Percentiles rank a stretch among this genome's conserved stretches.
Conservation (phyloP, 2,797 vertebrate species). For the Sebastes steindachneri region DNA sequence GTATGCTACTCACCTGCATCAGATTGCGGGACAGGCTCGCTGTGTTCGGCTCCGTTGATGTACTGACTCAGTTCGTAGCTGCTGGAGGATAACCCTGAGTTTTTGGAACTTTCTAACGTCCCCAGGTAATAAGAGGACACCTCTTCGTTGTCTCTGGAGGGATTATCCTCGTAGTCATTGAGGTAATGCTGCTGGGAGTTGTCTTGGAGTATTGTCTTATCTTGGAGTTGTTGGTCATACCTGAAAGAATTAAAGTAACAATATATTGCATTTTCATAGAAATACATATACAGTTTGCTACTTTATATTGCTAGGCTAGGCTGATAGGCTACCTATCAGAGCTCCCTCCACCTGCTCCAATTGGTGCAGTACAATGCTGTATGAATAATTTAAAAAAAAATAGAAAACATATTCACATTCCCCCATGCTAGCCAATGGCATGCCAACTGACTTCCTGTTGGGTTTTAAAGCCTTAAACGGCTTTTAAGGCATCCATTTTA, state of each 20-base stretch:
- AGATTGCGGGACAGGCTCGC: not conserved
- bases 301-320: not conserved
- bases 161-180: slow-evolving; percentile 34
- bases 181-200: slow-evolving; percentile 46
- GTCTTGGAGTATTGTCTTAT: not conserved
- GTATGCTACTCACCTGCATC: slow-evolving; percentile 51
- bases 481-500: not conserved
- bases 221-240: slow-evolving; percentile 33
- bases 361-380: not conserved
- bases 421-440: not conserved
- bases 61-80: slow-evolving; percentile 92
- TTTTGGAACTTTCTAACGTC: slow-evolving; percentile 81
- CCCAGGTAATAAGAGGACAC: slow-evolving; percentile 55
- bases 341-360: not conserved
- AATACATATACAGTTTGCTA: not conserved
- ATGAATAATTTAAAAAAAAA: not conserved
- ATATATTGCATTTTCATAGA: not conserved
- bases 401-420: not conserved
- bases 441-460: not conserved
- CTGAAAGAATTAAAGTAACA: slow-evolving; percentile 43
- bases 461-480: too few species aligned
- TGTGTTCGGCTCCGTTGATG: slow-evolving; percentile 77
- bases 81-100: slow-evolving; percentile 90
- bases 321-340: not conserved
- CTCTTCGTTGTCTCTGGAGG: slow-evolving; percentile 64